These are phyloP conservation scores for Xiphophorus maculatus DNA, from an alignment of 2,113 vertebrate genomes.

Conservation along the genomic window DNA sequence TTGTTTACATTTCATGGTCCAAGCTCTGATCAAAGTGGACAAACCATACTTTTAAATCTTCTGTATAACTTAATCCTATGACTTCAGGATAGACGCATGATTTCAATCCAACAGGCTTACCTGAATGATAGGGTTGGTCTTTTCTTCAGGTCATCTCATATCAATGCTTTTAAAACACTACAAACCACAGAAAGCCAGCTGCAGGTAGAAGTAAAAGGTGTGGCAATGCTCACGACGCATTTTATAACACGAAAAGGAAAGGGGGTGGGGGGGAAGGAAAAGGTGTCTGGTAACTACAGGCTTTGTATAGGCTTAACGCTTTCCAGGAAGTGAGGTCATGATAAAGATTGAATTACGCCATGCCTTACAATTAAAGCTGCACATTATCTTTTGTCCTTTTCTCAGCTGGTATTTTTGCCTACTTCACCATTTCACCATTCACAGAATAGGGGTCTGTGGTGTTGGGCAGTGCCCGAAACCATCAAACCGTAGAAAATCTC, in stretches of 20 bases:
- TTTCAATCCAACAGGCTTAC: conserved; percentile 42
- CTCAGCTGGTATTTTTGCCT: conserved; percentile 7
- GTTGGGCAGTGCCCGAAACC: conserved; percentile 36
- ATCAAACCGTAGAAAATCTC: conserved; percentile 40
- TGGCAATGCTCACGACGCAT: conserved; percentile 29
- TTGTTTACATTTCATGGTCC: conserved; percentile 18
- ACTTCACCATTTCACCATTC: conserved; percentile 44
- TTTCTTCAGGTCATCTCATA: not conserved
- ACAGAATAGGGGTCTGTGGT: conserved; percentile 30
- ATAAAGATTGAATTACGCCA: conserved; percentile 13
- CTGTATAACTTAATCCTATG: not conserved
- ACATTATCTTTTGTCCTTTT: conserved; percentile 16
- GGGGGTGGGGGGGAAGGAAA: not conserved
- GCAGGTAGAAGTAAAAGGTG: not conserved
- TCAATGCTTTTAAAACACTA: not conserved
- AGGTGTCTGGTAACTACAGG: conserved; percentile 16
- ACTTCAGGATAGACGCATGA: not conserved
- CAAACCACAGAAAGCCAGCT: conserved; percentile 8
- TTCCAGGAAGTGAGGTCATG: conserved; percentile 58
- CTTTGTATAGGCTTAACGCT: not conserved
- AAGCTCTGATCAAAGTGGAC: not conserved
- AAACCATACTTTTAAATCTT: not conserved
- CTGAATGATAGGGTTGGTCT: conserved; percentile 26
- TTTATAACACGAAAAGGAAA: conserved; percentile 51
- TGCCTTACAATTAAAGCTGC: conserved; percentile 11